Percentiles rank a stretch among this genome's conserved stretches.
phyloP scores from a whole-genome alignment of 2,797 vertebrate genomes.

The Sebastes oblongus region DNA sequence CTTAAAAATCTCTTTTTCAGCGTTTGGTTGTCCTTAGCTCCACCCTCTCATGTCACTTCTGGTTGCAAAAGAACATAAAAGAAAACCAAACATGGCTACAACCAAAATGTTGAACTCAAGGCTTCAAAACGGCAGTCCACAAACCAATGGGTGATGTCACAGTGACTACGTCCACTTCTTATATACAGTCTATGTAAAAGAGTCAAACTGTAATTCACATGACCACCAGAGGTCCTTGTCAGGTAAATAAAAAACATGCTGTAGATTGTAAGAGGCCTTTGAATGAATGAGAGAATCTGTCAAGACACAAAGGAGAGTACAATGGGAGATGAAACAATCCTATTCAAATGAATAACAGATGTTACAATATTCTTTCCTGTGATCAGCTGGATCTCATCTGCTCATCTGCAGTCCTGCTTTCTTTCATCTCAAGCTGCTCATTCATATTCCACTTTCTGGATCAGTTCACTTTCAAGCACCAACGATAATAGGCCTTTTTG shows the following conservation, averaged over 20 bases:
- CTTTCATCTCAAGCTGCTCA: constrained; percentile 37
- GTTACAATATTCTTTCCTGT: not conserved
- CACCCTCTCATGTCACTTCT: too few relatives aligned
- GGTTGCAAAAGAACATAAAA: too few relatives aligned
- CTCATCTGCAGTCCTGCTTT: not conserved
- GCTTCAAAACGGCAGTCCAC: too few relatives aligned
- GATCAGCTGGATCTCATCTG: constrained; percentile 36
- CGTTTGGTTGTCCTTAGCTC: too few relatives aligned
- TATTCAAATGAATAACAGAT: constrained; percentile 18
- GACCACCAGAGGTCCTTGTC: not conserved
- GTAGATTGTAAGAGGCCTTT: not conserved
- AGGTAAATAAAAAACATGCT: not conserved
- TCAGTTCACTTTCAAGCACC: constrained; percentile 31
- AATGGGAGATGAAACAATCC: not conserved
- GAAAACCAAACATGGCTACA: too few relatives aligned
- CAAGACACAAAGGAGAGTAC: not conserved
- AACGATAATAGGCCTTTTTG: constrained; percentile 31
- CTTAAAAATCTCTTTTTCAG: too few relatives aligned
- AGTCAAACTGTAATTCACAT: not conserved
- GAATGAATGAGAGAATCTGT: not conserved
- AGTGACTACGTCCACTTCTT: too few relatives aligned
- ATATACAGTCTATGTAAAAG: not conserved
- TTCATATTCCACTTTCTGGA: constrained; percentile 32
- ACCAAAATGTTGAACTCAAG: too few relatives aligned
- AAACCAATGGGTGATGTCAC: too few relatives aligned